These are phyloP conservation scores for Caenorhabditis uteleia DNA, from an alignment of 2,888 invertebrate genomes.

Conservation along the genomic window DNA sequence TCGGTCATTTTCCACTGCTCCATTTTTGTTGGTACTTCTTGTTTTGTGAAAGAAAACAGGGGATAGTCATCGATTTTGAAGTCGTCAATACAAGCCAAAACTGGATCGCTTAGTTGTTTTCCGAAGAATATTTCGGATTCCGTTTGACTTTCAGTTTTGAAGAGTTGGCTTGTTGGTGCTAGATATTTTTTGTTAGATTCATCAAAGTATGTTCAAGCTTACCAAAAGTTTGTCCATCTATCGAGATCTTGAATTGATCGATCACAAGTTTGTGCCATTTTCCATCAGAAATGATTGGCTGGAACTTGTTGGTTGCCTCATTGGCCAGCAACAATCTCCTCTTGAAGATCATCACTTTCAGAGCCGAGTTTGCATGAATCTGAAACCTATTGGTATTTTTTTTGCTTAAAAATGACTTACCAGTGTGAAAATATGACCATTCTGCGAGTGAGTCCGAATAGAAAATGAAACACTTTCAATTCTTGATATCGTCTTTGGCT, in stretches of 20 bases:
- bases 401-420: conserved; percentile 14
- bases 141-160: conserved; percentile 14
- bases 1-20: conserved; percentile 23
- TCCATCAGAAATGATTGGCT: conserved; percentile 42
- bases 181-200: not conserved
- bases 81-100: conserved; percentile 38
- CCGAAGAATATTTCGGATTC: conserved; percentile 21
- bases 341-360: conserved; percentile 17
- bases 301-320: conserved; percentile 31
- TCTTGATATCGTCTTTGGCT: conserved; percentile 4
- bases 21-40: conserved; percentile 19
- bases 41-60: conserved; percentile 36
- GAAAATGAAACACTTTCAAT: conserved; percentile 34
- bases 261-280: conserved; percentile 47
- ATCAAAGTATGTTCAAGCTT: not conserved
- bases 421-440: conserved; percentile 47
- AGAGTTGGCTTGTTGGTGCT: conserved; percentile 22
- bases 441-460: conserved; percentile 42
- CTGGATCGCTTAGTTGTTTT: conserved; percentile 5
- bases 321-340: conserved; percentile 33
- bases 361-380: too few species aligned
- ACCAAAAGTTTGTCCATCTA: conserved; percentile 46
- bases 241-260: conserved; percentile 34
- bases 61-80: conserved; percentile 40
- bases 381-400: too few species aligned